These are phyloP conservation scores for Holotrichia oblita DNA, from an alignment of 1,140 invertebrate genomes.

Conservation along the genomic window DNA sequence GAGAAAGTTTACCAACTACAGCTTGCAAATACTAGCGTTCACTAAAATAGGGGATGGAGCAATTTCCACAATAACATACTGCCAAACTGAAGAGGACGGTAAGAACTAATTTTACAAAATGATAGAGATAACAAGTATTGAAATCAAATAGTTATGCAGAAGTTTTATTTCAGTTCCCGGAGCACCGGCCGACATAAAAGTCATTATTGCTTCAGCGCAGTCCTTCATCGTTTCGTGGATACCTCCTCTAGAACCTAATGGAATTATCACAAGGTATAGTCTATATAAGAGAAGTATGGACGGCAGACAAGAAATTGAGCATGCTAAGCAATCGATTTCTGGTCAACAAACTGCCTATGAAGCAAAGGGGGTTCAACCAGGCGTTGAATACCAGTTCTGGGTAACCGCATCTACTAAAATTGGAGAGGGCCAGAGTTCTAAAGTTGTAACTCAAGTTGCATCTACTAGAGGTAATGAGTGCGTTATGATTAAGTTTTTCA, in stretches of 20 bases:
- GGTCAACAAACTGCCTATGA: conserved; percentile 73
- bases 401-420: conserved; percentile 79
- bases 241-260: conserved; percentile 79
- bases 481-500: conserved; percentile 28
- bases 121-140: not conserved
- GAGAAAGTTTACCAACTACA: conserved; percentile 87
- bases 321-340: conserved; percentile 71
- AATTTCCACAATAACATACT: conserved; percentile 74
- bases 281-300: conserved; percentile 78
- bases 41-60: conserved; percentile 85
- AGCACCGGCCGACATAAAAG: conserved; percentile 82
- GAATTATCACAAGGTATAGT: conserved; percentile 81
- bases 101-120: conserved; percentile 49
- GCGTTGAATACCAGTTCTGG: conserved; percentile 85
- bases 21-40: conserved; percentile 82
- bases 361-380: conserved; percentile 74
- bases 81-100: conserved; percentile 87
- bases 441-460: conserved; percentile 71
- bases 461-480: conserved; percentile 61
- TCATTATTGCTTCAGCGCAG: conserved; percentile 77
- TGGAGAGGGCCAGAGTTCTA: conserved; percentile 79
- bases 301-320: conserved; percentile 73
- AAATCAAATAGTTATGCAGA: not conserved
- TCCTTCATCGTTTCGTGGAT: conserved; percentile 84
- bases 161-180: conserved; percentile 73